Evolutionary conservation across 2,888 invertebrate genomes (phyloP), one percentile per base, ranked within the genome.

Genomic region (Myopa tessellatipennis): DNA sequence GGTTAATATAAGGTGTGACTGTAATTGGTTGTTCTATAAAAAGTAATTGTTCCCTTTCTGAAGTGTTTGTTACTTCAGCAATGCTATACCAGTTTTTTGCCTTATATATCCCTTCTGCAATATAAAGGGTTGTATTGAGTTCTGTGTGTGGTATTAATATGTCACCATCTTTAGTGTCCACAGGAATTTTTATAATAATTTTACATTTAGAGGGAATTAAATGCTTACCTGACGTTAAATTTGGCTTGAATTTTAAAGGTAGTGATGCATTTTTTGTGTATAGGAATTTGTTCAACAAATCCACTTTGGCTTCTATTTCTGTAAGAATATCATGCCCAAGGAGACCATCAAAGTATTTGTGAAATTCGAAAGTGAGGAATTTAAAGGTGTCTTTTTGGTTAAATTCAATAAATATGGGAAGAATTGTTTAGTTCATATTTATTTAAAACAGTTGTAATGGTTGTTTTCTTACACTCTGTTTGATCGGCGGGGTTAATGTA

Each of bases 301-400:
- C 76, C 4, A 78, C 61, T 72, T 78, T 76, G 16, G 69, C 76
- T 34, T 58, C 55, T 12, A 63, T 45, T 74, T 74, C 14, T 4
- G 34, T 65, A 36, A 74, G 50, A 14, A 74, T 65, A 26, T 65
- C 63, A 26, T 55, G 26, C 6, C 34, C 74, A 16, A 71, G 4
- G 34, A 18, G 12, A 16, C 68, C 45, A 16, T 45, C 45, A 45
- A 45, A 45, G 45, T 45, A 45, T 8, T 45, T 45, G 10, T 45
- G 45, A 10, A 45, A 45, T 45, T 45, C 10, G 10, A 45, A 45
- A 8, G 3, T 45, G 6, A 45, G 45, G 10, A 2, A 45, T 77
- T 18, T 69, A 74, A 81, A 82, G 82, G 80, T n/a, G 1, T 0
- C 7, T 8, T 60, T n/a, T 60, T 60, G 7, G 5, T 60, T 60